Percentiles rank a stretch among this genome's conserved stretches.
These are phyloP conservation scores for Temnothorax longispinosus DNA, from an alignment of 1,140 invertebrate species.

Conservation along the genomic window DNA sequence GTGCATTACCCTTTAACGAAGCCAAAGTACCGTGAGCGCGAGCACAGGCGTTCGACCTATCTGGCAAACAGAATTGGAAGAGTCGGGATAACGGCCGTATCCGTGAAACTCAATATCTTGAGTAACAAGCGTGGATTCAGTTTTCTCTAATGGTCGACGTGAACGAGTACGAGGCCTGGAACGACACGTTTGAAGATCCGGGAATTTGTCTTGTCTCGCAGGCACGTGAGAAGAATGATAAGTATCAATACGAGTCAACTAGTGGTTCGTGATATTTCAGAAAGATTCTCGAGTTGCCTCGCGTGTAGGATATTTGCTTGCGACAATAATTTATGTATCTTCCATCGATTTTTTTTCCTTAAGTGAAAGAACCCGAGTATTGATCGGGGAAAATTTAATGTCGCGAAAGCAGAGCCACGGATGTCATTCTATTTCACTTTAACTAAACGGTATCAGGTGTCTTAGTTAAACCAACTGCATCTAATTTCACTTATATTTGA, in stretches of 20 bases:
- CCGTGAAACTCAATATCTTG: constrained; percentile 70
- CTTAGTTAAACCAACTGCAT: constrained; percentile 38
- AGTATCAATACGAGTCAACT: constrained; percentile 37
- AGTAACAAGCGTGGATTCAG: constrained; percentile 68
- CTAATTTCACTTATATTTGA: constrained; percentile 27
- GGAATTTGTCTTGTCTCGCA: constrained; percentile 50
- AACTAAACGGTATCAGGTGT: constrained; percentile 25
- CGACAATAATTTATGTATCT: constrained; percentile 12
- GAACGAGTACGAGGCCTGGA: constrained; percentile 13
- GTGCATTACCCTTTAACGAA: constrained; percentile 61
- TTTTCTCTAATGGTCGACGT: constrained; percentile 57
- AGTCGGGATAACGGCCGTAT: constrained; percentile 68
- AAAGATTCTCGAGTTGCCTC: neutral
- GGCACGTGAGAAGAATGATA: constrained; percentile 40
- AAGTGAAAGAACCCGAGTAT: neutral
- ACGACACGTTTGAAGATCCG: constrained; percentile 53
- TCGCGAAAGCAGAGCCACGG: neutral
- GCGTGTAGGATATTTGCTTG: constrained; percentile 4
- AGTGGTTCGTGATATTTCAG: neutral
- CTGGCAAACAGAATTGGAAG: constrained; percentile 61
- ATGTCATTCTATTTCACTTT: constrained; percentile 27
- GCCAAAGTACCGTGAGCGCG: constrained; percentile 53
- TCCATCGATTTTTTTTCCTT: constrained; percentile 10
- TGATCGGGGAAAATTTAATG: constrained; percentile 24
- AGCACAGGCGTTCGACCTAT: constrained; percentile 41